Conservation (phyloP, 1,140 invertebrate genomes). For the Trissolcus basalis region DNA sequence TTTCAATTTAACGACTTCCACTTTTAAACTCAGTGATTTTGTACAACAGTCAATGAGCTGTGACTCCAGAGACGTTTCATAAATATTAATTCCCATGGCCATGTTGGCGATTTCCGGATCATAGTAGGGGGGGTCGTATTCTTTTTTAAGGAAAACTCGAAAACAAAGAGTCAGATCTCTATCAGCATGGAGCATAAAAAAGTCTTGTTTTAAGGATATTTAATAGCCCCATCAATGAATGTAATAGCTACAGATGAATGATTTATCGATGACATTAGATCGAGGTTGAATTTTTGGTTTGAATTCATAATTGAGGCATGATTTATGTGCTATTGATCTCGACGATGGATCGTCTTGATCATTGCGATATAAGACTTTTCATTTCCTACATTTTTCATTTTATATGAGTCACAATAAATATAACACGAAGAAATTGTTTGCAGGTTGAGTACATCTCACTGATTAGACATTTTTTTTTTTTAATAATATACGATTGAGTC, state of each 20-base stretch:
- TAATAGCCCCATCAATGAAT: conserved; percentile 45
- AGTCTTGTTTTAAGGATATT: conserved; percentile 44
- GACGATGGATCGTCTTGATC: conserved; percentile 11
- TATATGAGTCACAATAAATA: too few relatives aligned
- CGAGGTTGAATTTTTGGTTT: background rate
- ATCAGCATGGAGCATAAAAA: conserved; percentile 39
- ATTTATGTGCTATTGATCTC: conserved; percentile 13
- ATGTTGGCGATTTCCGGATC: too few relatives aligned
- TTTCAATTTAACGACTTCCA: conserved; percentile 27
- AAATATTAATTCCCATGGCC: conserved; percentile 28
- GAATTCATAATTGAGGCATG: conserved; percentile 26
- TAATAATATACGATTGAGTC: too few relatives aligned
- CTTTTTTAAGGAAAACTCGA: conserved; percentile 15
- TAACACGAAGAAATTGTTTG: too few relatives aligned
- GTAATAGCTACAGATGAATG: conserved; percentile 37
- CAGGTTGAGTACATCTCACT: too few relatives aligned
- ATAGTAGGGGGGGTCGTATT: too few relatives aligned
- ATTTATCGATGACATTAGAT: conserved; percentile 23
- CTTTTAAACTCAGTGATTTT: conserved; percentile 19
- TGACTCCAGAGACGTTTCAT: conserved; percentile 9
- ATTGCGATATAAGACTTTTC: conserved; percentile 26
- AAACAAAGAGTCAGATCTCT: conserved; percentile 17
- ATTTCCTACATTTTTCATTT: conserved; percentile 9
- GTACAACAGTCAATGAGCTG: conserved; percentile 5
- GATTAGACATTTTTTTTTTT: too few relatives aligned